Base-by-base conservation (phyloP, 1,140 invertebrate species). In the Saccostrea echinata region DNA sequence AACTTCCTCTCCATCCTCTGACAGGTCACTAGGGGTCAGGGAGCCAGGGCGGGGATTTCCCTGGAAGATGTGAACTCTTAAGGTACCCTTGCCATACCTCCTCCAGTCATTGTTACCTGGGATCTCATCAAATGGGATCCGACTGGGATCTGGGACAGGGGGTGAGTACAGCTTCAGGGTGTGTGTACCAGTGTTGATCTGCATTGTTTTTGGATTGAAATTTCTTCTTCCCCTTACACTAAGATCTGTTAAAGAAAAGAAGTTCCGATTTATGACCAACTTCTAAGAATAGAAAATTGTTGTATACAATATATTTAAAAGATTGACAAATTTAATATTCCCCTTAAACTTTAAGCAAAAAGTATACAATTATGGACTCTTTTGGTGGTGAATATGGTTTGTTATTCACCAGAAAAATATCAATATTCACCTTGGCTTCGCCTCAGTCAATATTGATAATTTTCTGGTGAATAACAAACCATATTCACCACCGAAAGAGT, bases 1-100 rank as follows among this genome's bases (percentile, higher is more conserved):
- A 33, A 91, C 91, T 9, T 93, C 94, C 68, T 94, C 93, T 27
- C 91, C 92, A 86, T 94, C 92, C 84, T 94, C 93, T n/a, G 93
- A 93, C 11, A 90, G 64, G 33, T 94, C 93, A 91, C 93, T 94
- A 9, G 93, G 93, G 35, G 94, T 94, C 6, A 94, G 88, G 16
- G 93, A 94, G 0, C 94, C 93, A 13, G 94, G 93, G 1, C 93
- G 90, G 8, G 93, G 92, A 27, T 90, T 86, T 61, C 93, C 93
- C 53, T 92, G 92, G 91, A 94, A 94, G n/a, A 95, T 92, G 85
- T 94, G 90, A 0, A 95, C 71, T 68, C 92, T 89, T 18, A 95
- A 81, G 8, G 92, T 92, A 13, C 93, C 92, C 80, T 92, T 92
- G 11, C 92, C 91, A 89, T 94, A 95, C 0, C 91, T 84, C 16